Base-by-base conservation (phyloP, 2,797 vertebrate genomes). In the Sebastes minor region DNA sequence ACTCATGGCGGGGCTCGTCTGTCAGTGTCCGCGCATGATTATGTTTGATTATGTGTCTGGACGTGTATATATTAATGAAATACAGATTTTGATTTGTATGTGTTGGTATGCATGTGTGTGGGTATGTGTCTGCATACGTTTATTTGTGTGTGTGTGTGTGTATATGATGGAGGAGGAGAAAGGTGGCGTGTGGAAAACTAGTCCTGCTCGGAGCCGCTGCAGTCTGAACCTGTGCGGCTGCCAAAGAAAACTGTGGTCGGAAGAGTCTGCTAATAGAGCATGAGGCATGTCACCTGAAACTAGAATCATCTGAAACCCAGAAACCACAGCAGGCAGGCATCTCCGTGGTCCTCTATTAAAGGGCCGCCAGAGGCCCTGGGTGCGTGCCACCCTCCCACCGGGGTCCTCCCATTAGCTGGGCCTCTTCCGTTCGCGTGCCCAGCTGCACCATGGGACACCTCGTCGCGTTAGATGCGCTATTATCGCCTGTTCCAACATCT, bases 251-350 rank as follows among this genome's bases (percentile, higher is more conserved):
- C 95, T 96, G 96, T 93, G 95, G 96, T 96, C 95, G 95, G 96
- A 96, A 96, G 96, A 96, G 95, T 95, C 95, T 95, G 94, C 95
- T 96, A 96, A 96, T 96, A 96, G 96, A 95, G 96, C 96, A 96
- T 96, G 95, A 96, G 95, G 94, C 95, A 96, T 95, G 95, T 96
- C 96, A 96, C 96, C 96, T 96, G 96, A 96, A 96, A 96, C 96
- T 96, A 96, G 95, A 96, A 96, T 96, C 95, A 96, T 96, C 94
- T 87, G 93, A 94, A 96, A 95, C 92, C 91, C 85, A 94, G 93
- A 96, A 96, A 96, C 96, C 95, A 92, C 96, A 95, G 94, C 90
- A 94, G 89, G 90, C 94, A 93, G 93, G 79, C 93, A 94, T 94
- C 94, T 95, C 91, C 88, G 68, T 83, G 87, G 90, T 88, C 87